phyloP scores from a whole-genome alignment of 2,888 invertebrate species.

The Diogma glabrata region DNA sequence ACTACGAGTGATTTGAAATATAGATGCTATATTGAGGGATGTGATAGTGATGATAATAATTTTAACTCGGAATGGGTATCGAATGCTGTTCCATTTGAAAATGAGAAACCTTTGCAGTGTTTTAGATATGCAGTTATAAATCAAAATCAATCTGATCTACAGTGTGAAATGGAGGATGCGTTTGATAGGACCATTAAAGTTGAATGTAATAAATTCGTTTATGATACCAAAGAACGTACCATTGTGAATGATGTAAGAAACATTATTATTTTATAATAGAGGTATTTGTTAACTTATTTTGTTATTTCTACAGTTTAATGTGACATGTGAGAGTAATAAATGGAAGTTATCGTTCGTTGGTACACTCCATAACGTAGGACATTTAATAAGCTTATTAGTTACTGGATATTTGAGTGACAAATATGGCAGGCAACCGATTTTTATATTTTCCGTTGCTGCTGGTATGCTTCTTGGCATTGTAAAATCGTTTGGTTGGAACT shows the following conservation, averaged over 20 bases:
- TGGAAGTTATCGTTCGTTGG: background rate
- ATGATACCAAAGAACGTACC: background rate
- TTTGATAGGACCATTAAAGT: background rate
- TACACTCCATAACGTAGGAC: background rate
- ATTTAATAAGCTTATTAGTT: background rate
- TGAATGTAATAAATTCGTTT: background rate
- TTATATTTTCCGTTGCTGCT: background rate
- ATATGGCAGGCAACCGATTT: background rate
- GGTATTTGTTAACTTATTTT: too few relatives aligned
- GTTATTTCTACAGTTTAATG: background rate
- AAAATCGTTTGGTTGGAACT: background rate
- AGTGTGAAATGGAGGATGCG: background rate
- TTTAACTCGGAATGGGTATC: background rate
- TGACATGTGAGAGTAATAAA: background rate
- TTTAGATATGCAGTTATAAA: background rate
- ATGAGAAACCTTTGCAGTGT: background rate
- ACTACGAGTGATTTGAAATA: background rate
- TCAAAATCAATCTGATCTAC: background rate
- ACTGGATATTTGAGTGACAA: conserved; percentile 4
- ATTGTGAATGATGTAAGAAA: conserved; percentile 4
- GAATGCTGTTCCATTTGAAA: background rate
- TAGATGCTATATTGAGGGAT: background rate
- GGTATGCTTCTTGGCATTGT: background rate
- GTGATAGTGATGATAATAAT: background rate
- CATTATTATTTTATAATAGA: too few relatives aligned